Evolutionary conservation across 2,888 invertebrate species (phyloP).

Genomic region (Chloroclysta siterata): DNA sequence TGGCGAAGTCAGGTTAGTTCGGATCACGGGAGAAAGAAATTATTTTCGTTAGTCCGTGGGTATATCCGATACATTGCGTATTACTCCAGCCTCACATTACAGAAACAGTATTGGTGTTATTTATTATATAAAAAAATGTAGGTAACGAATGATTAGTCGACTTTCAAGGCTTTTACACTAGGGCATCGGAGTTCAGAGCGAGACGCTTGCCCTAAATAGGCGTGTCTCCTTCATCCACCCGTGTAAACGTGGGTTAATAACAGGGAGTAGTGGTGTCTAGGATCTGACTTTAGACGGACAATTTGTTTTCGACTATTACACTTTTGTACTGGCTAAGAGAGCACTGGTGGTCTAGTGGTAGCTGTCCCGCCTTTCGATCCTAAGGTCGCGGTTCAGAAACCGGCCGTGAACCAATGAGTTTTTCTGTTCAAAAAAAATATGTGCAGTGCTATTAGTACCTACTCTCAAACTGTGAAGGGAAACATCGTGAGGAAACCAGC

Average conservation of each 20-base stretch:
- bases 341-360: no score
- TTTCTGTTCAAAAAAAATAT: no score
- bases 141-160: conserved; percentile 61
- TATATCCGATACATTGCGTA: conserved; percentile 8
- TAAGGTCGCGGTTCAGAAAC: no score
- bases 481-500: no score
- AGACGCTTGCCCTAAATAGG: conserved; percentile 50
- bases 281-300: conserved; percentile 22
- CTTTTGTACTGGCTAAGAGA: neutral
- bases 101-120: conserved; percentile 1
- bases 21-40: conserved; percentile 5
- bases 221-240: conserved; percentile 56
- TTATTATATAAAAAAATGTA: conserved; percentile 35
- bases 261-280: conserved; percentile 22
- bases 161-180: conserved; percentile 43
- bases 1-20: neutral
- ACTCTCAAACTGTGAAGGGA: no score
- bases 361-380: no score
- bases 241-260: conserved; percentile 44
- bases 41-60: neutral
- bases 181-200: conserved; percentile 35
- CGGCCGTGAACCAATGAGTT: no score
- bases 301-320: neutral
- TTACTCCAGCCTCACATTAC: neutral
- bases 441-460: no score